Evolutionary conservation across 2,888 invertebrate genomes (phyloP).

Genomic region (Aphidoletes aphidimyza): DNA sequence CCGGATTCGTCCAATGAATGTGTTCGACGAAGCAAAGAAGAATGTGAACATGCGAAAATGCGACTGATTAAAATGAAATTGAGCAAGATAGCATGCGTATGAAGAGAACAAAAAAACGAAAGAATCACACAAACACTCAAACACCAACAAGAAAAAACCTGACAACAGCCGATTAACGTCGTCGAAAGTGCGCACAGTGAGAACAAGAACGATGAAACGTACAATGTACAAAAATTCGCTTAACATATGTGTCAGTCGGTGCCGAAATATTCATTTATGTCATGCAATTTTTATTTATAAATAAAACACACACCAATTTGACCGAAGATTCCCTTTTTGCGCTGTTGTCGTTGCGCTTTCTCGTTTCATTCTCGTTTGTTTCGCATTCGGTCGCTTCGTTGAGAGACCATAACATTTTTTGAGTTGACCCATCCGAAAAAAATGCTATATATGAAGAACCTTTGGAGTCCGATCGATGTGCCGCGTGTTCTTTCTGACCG

Average conservation of each 20-base stretch:
- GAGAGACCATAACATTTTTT: background rate
- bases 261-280: conserved; percentile 48
- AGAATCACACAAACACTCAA: background rate
- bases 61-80: background rate
- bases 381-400: background rate
- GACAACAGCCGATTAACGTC: background rate
- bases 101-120: no score
- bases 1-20: conserved; percentile 15
- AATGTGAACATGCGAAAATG: background rate
- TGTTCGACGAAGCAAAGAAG: background rate
- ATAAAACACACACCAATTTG: background rate
- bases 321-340: conserved; percentile 26
- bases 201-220: background rate
- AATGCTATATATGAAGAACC: conserved; percentile 30
- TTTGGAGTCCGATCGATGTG: background rate
- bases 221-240: background rate
- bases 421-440: conserved; percentile 31
- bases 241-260: background rate
- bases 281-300: conserved; percentile 38
- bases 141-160: background rate
- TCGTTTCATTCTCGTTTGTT: background rate
- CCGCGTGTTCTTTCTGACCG: conserved; percentile 32
- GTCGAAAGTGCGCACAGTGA: background rate
- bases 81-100: background rate
- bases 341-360: background rate